Evolutionary conservation across 2,797 vertebrate species (phyloP).

Genomic region (Harpagifer antarcticus): DNA sequence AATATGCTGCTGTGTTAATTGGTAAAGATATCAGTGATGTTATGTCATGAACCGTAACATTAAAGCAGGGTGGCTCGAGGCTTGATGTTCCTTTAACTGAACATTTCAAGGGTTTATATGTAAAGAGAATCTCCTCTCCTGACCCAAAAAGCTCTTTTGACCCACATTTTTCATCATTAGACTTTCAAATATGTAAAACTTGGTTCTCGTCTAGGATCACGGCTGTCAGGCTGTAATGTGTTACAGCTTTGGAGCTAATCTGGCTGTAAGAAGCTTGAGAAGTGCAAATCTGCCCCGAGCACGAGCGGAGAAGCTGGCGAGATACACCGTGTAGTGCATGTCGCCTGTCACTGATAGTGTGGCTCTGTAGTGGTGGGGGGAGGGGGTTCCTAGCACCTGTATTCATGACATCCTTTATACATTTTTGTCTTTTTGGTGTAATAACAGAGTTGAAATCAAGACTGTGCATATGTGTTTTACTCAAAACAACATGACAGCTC

Average conservation of each 20-base stretch:
- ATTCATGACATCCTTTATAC: conserved; percentile 5
- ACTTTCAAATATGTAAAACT: conserved; percentile 33
- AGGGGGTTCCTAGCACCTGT: conserved; percentile 9
- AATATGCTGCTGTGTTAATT: conserved; percentile 16
- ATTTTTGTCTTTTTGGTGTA: neutral
- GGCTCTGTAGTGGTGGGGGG: neutral
- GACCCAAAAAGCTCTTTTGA: conserved; percentile 13
- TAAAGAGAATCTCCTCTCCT: neutral
- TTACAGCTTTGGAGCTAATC: conserved; percentile 69
- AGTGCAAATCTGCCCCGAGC: conserved; percentile 63
- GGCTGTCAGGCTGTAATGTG: conserved; percentile 55
- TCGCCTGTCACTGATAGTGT: conserved; percentile 33
- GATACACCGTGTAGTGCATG: conserved; percentile 14
- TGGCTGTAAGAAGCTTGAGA: conserved; percentile 67
- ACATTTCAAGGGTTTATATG: neutral
- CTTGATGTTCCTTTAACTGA: neutral
- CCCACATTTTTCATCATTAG: conserved; percentile 21
- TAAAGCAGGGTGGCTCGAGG: conserved; percentile 1
- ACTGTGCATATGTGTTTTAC: neutral
- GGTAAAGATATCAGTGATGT: neutral
- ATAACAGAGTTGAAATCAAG: neutral
- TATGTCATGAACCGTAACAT: conserved; percentile 1
- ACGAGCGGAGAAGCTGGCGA: conserved; percentile 40
- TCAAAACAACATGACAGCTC: conserved; percentile 2
- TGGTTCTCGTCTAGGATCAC: conserved; percentile 16